A percentile compares a stretch with the other conserved stretches of the same genome.
These are phyloP conservation scores for Calameuta filiformis DNA, from an alignment of 2,888 invertebrate genomes.

Conservation along the genomic window DNA sequence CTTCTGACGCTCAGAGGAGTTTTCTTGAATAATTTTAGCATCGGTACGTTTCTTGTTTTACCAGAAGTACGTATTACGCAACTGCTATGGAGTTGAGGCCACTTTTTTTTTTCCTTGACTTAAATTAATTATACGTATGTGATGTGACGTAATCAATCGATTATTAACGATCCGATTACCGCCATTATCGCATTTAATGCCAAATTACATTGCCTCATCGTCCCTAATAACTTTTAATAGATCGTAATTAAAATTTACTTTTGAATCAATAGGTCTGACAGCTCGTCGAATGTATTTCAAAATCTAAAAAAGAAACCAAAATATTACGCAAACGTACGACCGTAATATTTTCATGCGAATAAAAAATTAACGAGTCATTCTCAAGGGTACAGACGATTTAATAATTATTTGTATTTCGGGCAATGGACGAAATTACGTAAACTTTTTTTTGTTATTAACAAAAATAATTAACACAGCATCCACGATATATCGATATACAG, in stretches of 20 bases:
- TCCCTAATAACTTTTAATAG: too few species aligned
- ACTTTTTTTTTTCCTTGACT: background rate
- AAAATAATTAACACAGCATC: too few species aligned
- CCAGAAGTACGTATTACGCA: background rate
- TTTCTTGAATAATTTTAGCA: background rate
- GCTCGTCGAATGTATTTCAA: background rate
- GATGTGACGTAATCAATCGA: background rate
- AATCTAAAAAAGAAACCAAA: background rate
- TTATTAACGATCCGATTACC: background rate
- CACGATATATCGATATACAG: too few species aligned
- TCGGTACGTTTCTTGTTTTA: background rate
- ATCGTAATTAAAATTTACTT: too few species aligned
- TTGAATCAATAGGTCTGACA: too few species aligned
- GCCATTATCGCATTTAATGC: too few species aligned
- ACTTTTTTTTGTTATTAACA: too few species aligned
- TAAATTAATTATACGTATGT: too few species aligned
- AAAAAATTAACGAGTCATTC: background rate
- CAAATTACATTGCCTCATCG: too few species aligned
- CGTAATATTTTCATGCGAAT: background rate
- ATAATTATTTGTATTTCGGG: background rate
- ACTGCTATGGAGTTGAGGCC: background rate
- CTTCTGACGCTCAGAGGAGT: background rate
- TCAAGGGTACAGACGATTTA: too few species aligned
- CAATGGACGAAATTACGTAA: background rate
- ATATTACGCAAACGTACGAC: background rate